Percentiles rank a stretch among this genome's conserved stretches.
phyloP scores from a whole-genome alignment of 2,888 invertebrate genomes.

The Clunio marinus region DNA sequence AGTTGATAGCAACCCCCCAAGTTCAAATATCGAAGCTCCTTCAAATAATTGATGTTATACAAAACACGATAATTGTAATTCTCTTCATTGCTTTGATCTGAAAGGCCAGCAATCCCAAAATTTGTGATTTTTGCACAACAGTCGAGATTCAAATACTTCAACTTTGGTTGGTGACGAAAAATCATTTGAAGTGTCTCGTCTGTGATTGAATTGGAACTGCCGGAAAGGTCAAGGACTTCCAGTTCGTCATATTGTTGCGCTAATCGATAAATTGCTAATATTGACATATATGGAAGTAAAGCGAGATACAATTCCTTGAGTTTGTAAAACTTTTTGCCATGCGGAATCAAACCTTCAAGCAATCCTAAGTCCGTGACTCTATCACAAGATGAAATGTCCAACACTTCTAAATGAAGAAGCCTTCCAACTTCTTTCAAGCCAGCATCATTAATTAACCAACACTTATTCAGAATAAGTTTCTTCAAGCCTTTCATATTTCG shows the following conservation, averaged over 20 bases:
- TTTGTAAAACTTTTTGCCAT: conserved; percentile 26
- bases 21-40: conserved; percentile 30
- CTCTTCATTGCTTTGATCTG: conserved; percentile 4
- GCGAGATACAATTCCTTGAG: conserved; percentile 25
- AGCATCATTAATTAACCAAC: conserved; percentile 35
- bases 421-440: conserved; percentile 15
- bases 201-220: conserved; percentile 35
- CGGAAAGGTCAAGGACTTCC: conserved; percentile 29
- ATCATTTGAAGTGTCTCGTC: conserved; percentile 36
- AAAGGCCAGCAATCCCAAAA: conserved; percentile 4
- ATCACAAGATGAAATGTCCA: conserved; percentile 21
- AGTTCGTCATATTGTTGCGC: conserved; percentile 32
- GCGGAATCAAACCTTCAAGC: conserved; percentile 29
- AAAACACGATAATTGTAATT: not conserved
- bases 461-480: not conserved
- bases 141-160: conserved; percentile 28
- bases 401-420: conserved; percentile 12
- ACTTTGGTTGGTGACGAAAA: conserved; percentile 24
- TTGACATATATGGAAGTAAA: conserved; percentile 32
- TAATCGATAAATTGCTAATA: conserved; percentile 17
- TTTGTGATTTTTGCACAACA: conserved; percentile 38
- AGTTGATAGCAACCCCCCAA: conserved; percentile 35
- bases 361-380: conserved; percentile 32
- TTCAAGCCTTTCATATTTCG: not conserved
- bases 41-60: conserved; percentile 16